Percentiles rank a stretch among this genome's conserved stretches.
phyloP scores from a whole-genome alignment of 2,113 vertebrate genomes.

The Malurus elegans region DNA sequence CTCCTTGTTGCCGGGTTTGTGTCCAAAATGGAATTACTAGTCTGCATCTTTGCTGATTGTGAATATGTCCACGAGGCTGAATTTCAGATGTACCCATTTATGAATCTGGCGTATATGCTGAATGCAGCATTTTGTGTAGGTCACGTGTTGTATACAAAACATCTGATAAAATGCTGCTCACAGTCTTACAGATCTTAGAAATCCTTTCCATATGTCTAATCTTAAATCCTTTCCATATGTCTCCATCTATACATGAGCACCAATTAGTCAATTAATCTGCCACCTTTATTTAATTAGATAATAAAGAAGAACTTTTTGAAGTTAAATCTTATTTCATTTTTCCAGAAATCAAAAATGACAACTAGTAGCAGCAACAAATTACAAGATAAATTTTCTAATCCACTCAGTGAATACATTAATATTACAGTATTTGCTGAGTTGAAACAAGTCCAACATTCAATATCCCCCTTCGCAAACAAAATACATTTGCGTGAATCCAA shows the following conservation, averaged over 20 bases:
- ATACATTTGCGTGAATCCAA: conserved; percentile 29
- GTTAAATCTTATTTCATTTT: conserved; percentile 53
- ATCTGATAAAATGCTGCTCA: conserved; percentile 66
- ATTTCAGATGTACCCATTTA: conserved; percentile 50
- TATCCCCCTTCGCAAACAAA: conserved; percentile 58
- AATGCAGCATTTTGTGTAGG: conserved; percentile 63
- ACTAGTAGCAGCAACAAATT: conserved; percentile 64
- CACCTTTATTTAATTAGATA: conserved; percentile 71
- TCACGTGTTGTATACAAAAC: conserved; percentile 67
- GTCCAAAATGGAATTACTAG: conserved; percentile 20
- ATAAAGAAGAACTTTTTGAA: conserved; percentile 63
- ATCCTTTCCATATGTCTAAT: conserved; percentile 70
- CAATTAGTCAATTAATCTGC: conserved; percentile 70
- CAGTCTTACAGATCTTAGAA: conserved; percentile 69
- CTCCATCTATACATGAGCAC: conserved; percentile 61
- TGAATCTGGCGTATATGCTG: conserved; percentile 62
- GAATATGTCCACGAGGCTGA: conserved; percentile 35
- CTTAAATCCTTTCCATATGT: conserved; percentile 69
- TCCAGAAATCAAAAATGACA: conserved; percentile 43
- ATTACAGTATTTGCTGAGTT: conserved; percentile 64
- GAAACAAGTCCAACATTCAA: conserved; percentile 55
- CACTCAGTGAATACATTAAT: conserved; percentile 62
- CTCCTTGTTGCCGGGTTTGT: neutral
- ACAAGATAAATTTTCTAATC: conserved; percentile 65
- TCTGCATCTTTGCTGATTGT: conserved; percentile 11